Conservation (phyloP, 2,888 invertebrate genomes). For the Pocota personata region DNA sequence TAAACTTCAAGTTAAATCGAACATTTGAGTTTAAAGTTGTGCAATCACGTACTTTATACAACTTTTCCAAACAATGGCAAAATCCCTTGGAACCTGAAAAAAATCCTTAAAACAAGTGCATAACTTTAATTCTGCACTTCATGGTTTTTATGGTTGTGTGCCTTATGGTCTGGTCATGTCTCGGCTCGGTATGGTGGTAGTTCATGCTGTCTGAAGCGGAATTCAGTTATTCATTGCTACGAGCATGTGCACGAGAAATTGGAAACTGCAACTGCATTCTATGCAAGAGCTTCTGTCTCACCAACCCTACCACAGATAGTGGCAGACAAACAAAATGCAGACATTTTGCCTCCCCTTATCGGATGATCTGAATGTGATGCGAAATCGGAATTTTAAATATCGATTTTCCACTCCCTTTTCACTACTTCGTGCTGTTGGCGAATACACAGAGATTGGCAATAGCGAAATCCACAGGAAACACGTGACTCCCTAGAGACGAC, state of each 20-base stretch:
- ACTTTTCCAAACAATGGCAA: background rate
- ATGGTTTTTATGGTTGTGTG: background rate
- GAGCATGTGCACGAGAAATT: conserved; percentile 60
- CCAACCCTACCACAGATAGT: conserved; percentile 14
- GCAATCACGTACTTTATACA: background rate
- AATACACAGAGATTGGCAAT: background rate
- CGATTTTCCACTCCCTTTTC: conserved; percentile 25
- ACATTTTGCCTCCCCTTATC: background rate
- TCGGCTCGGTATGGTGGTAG: background rate
- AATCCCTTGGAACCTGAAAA: background rate
- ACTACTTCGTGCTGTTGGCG: background rate
- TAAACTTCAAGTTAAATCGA: background rate
- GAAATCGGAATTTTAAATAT: conserved; percentile 35
- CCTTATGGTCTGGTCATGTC: conserved; percentile 1
- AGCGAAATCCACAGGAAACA: conserved; percentile 33
- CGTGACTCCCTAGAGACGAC: conserved; percentile 40
- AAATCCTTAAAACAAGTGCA: background rate
- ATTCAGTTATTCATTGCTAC: conserved; percentile 61
- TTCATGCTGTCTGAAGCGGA: conserved; percentile 53
- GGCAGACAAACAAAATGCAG: background rate
- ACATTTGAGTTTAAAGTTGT: background rate
- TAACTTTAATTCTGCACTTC: conserved; percentile 36
- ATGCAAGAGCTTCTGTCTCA: background rate
- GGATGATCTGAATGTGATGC: background rate
- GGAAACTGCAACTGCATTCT: conserved; percentile 58